Percentiles rank a stretch among this genome's conserved stretches.
Conservation (phyloP, 2,113 vertebrate species). For the Empidonax alnorum region DNA sequence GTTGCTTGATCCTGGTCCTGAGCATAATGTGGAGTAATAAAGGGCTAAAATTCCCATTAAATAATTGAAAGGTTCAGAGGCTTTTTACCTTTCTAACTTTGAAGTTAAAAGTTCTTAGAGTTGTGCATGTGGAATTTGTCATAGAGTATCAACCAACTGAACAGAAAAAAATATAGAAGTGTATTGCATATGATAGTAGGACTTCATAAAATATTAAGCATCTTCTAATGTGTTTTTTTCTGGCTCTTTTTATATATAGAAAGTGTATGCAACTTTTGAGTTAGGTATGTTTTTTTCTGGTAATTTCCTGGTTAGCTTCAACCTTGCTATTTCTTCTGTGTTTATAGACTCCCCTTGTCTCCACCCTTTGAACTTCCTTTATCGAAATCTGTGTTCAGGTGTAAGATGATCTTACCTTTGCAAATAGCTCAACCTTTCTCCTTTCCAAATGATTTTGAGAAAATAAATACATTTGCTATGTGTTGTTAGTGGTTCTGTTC, state of each 20-base stretch:
- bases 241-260: background rate
- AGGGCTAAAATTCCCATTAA: background rate
- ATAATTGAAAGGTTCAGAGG: background rate
- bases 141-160: background rate
- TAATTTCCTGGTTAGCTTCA: background rate
- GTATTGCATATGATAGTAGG: background rate
- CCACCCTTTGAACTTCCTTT: background rate
- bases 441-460: background rate
- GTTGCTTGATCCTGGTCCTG: background rate
- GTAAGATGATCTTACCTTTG: background rate
- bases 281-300: background rate
- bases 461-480: background rate
- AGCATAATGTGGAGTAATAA: background rate
- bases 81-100: background rate
- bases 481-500: background rate
- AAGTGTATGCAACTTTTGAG: background rate
- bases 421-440: background rate
- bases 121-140: background rate
- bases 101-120: background rate
- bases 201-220: background rate
- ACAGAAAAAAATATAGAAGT: background rate
- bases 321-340: background rate
- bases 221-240: background rate
- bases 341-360: background rate
- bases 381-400: background rate